Conservation (phyloP, 1,140 invertebrate genomes). For the Trinorchestia longiramus region DNA sequence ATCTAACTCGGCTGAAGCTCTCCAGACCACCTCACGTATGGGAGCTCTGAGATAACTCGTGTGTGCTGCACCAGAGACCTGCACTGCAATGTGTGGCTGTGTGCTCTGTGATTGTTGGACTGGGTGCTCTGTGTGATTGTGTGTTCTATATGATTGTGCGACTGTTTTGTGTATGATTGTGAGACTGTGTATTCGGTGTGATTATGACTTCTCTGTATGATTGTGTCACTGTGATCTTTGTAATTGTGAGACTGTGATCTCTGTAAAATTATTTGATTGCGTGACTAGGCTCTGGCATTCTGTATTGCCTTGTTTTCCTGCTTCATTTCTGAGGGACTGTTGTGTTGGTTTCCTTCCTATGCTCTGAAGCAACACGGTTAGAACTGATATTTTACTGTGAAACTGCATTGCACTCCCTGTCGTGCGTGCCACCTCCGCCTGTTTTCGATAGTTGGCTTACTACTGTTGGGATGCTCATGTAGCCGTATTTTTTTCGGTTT, state of each 20-base stretch:
- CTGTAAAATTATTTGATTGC: too few relatives aligned
- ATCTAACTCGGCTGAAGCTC: background rate
- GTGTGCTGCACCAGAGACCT: background rate
- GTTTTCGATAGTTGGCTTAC: background rate
- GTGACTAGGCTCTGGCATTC: too few relatives aligned
- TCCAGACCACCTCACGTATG: background rate
- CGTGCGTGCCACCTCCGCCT: too few relatives aligned
- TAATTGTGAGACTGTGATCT: too few relatives aligned
- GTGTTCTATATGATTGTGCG: too few relatives aligned
- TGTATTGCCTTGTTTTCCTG: background rate
- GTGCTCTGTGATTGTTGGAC: background rate
- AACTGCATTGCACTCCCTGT: too few relatives aligned
- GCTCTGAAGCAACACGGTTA: background rate
- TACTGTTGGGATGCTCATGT: background rate
- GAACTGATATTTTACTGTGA: background rate
- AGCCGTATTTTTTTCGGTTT: background rate
- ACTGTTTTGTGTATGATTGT: too few relatives aligned
- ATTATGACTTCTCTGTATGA: too few relatives aligned
- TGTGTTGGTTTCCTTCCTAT: background rate
- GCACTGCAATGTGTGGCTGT: background rate
- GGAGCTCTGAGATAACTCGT: background rate
- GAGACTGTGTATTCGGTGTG: too few relatives aligned
- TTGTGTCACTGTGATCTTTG: too few relatives aligned
- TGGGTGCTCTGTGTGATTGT: too few relatives aligned
- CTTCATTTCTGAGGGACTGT: background rate